Evolutionary conservation across 1,140 invertebrate species (phyloP), one percentile per base, ranked within the genome.

Genomic region (Heliothis virescens): DNA sequence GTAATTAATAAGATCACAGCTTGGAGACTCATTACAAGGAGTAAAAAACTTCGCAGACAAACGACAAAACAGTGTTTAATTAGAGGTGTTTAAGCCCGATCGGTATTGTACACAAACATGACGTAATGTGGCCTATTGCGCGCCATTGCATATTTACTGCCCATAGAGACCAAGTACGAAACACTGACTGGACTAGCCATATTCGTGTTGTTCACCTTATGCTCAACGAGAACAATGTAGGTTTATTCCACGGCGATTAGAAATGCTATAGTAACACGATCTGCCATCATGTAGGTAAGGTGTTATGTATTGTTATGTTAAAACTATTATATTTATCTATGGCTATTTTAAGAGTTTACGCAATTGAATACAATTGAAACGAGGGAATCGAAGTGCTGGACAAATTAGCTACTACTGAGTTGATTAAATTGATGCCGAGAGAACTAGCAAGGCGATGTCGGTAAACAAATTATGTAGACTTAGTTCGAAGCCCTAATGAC

Each of bases 51-150:
- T 34, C 52, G 18, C 41, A 48, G n/a, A 47, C 41, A 16, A 48
- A 5, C 41, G 13, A 59, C n/a, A 75, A 50, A 62, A n/a, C n/a
- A 29, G 62, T 10, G 16, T 47, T 63, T 65, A 77, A 29, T 65
- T 65, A 77, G 13, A 21, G 50, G 53, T 65, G 74, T 47, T 16
- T 41, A 41, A 72, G 65, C 47, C 11, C 62, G 52, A 79, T 72
- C 53, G 57, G 52, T 72, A 41, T 74, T 65, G 63, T 74, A 72
- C 16, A 55, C 53, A 89, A 16, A 60, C 60, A 89, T 90, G 89
- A 90, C 88, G 89, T 89, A 88, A 90, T 86, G 62, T 79, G 55
- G 77, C 82, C 83, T 89, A 86, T 89, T 86, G 89, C 86, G 85
- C 83, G 84, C 82, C 79, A 87, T 85, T 87, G 83, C 83, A 89